Base-by-base conservation (phyloP, 2,888 invertebrate genomes). In the Meliscaeva auricollis region DNA sequence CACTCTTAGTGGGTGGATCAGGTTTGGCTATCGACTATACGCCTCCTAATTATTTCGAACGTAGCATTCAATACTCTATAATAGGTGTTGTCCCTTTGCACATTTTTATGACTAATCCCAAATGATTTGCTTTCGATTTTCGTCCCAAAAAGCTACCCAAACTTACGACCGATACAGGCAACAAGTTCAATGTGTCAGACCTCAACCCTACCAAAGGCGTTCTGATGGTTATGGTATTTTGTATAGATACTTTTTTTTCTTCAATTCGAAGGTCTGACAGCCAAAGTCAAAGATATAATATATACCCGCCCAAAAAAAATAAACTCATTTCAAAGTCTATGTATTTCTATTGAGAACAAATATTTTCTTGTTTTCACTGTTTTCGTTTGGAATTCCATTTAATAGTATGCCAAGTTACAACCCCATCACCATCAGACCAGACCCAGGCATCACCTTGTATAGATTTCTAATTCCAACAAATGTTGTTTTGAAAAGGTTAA, bases 401-500 rank as follows among this genome's bases (percentile, higher is more conserved):
- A 17, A 46, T 46, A 13, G 30, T 30, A 64, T 32, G 64, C 44
- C 46, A 64, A 30, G 46, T 17, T 56, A 17, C 15, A n/a, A n/a
- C 32, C 32, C 56, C 38, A n/a, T n/a, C 32, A 56, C 56, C 38
- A 58, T 30, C 38, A 20, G 15, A 54, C 3, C 48, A 11, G 30
- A 38, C 60, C 56, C 72, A 69, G 30, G 11, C 44, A 26, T 9
- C 62, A 62, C 44, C 62, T 62, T 46, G 41, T 76, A 81, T 85
- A 72, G 81, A 81, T 85, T 85, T 81, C 81, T 80, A 76, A 85
- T 73, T 81, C 76, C 68, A 35, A 38, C 41, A 72, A 76, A 84
- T 80, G 85, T 81, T 85, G 68, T 73, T 77, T 85, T 85, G 72
- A 85, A 76, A 76, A 80, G 80, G 74, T 79, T 70, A 84, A 84